phyloP scores from a whole-genome alignment of 2,113 vertebrate genomes.

The Prochilodus magdalenae region DNA sequence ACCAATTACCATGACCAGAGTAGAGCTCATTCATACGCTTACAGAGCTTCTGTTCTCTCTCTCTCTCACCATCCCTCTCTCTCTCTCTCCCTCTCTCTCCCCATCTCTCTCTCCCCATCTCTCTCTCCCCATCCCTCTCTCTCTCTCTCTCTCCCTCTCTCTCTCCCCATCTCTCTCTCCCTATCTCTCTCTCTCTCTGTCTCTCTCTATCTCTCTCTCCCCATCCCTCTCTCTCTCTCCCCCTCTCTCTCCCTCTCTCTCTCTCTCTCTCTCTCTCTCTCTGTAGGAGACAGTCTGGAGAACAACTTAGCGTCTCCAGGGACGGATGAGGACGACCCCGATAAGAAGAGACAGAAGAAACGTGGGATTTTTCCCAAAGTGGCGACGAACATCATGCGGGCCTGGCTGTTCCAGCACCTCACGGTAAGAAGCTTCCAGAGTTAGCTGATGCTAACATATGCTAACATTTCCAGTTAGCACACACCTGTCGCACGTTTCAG shows the following conservation, averaged over 20 bases:
- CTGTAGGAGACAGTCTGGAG: conserved; percentile 90
- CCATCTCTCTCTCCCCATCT: neutral
- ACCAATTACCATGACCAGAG: too few relatives aligned
- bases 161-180: conserved; percentile 25
- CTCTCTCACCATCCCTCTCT: conserved; percentile 17
- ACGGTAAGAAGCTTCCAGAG: conserved; percentile 78
- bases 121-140: neutral
- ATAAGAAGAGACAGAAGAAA: conserved; percentile 78
- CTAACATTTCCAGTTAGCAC: too few relatives aligned
- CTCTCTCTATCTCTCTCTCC: conserved; percentile 14
- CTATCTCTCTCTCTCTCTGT: conserved; percentile 44
- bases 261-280: conserved; percentile 21
- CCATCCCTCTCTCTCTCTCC: conserved; percentile 18
- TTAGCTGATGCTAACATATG: too few relatives aligned
- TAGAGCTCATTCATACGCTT: too few relatives aligned
- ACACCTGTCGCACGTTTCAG: too few relatives aligned
- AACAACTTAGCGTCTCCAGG: conserved; percentile 94
- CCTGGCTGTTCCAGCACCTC: conserved; percentile 98
- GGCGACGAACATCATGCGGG: conserved; percentile 97
- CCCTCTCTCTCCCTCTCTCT: too few relatives aligned
- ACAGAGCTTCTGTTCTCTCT: conserved; percentile 35
- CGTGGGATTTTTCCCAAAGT: conserved; percentile 78
- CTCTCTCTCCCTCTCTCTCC: neutral
- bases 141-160: neutral
- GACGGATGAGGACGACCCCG: conserved; percentile 84